Conservation (phyloP, 2,797 vertebrate genomes). For the Remorina albescens region DNA sequence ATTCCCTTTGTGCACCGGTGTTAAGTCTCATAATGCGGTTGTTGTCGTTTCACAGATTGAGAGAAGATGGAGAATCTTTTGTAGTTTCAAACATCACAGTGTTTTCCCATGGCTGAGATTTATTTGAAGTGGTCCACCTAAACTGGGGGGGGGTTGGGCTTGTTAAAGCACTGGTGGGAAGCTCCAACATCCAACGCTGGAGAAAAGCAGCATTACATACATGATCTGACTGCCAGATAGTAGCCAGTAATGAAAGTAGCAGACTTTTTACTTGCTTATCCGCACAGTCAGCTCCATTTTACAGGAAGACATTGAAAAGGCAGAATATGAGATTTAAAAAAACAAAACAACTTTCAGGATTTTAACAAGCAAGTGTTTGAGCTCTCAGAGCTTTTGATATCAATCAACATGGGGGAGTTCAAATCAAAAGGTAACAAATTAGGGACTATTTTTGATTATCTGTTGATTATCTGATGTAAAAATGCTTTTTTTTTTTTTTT, state of each 20-base stretch:
- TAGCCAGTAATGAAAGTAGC: neutral
- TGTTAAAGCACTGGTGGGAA: slow-evolving; percentile 27
- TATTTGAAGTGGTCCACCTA: slow-evolving; percentile 46
- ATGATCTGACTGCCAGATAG: slow-evolving; percentile 31
- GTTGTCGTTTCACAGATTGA: slow-evolving; percentile 15
- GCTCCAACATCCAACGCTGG: slow-evolving; percentile 13
- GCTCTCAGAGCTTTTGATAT: neutral
- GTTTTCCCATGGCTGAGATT: slow-evolving; percentile 49
- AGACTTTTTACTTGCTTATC: neutral
- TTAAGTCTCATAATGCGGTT: slow-evolving; percentile 26
- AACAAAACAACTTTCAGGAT: neutral
- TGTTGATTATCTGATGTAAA: too few species aligned
- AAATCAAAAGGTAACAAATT: too few species aligned
- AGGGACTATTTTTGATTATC: too few species aligned
- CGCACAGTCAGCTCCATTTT: neutral
- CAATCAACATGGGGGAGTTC: neutral
- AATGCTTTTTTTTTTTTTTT: neutral
- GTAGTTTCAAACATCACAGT: slow-evolving; percentile 39
- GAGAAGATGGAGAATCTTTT: slow-evolving; percentile 42
- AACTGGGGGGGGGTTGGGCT: slow-evolving; percentile 38
- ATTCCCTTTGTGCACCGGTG: slow-evolving; percentile 21
- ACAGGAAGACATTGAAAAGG: neutral
- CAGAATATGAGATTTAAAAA: neutral
- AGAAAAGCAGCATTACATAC: slow-evolving; percentile 32
- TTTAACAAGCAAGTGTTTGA: neutral